phyloP scores from a whole-genome alignment of 30 jellyfish, hydroid and myxozoan genomes.

The Nemopilema nomurai region DNA sequence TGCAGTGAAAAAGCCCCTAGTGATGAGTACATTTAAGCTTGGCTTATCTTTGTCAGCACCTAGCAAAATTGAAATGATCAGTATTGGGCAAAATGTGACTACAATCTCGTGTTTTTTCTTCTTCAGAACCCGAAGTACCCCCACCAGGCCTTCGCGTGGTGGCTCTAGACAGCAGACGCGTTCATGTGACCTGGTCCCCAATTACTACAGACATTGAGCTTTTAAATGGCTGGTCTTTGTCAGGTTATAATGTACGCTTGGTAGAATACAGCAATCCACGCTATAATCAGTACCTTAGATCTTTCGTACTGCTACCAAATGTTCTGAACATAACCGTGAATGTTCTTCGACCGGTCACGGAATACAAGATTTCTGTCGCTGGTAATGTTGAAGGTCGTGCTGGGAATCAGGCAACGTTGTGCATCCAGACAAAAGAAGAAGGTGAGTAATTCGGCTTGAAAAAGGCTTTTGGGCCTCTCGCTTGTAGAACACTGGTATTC shows the following conservation, averaged over 20 bases:
- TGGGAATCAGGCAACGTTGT: conserved; percentile 7
- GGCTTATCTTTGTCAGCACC: too few relatives aligned
- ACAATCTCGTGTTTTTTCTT: background rate
- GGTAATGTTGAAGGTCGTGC: conserved; percentile 33
- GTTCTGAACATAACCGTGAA: background rate
- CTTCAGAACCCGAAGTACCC: conserved; percentile 49
- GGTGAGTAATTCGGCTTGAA: conserved; percentile 3
- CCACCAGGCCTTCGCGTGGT: conserved; percentile 20
- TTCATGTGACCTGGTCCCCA: conserved; percentile 18
- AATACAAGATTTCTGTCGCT: conserved; percentile 33
- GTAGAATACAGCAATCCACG: conserved; percentile 21
- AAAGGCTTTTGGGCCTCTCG: background rate
- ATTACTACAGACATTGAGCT: conserved; percentile 54
- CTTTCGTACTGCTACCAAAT: background rate
- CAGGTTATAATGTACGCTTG: conserved; percentile 28
- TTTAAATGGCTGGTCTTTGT: conserved; percentile 42
- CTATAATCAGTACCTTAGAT: background rate
- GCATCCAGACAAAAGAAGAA: conserved; percentile 29
- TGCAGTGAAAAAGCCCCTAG: too few relatives aligned
- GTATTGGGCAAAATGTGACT: too few relatives aligned
- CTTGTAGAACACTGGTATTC: too few relatives aligned
- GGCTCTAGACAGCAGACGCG: background rate
- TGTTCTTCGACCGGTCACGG: conserved; percentile 3
- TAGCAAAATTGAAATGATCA: too few relatives aligned
- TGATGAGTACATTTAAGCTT: too few relatives aligned